Evolutionary conservation across 2,888 invertebrate genomes (phyloP).

Genomic region (Macaria liturata): DNA sequence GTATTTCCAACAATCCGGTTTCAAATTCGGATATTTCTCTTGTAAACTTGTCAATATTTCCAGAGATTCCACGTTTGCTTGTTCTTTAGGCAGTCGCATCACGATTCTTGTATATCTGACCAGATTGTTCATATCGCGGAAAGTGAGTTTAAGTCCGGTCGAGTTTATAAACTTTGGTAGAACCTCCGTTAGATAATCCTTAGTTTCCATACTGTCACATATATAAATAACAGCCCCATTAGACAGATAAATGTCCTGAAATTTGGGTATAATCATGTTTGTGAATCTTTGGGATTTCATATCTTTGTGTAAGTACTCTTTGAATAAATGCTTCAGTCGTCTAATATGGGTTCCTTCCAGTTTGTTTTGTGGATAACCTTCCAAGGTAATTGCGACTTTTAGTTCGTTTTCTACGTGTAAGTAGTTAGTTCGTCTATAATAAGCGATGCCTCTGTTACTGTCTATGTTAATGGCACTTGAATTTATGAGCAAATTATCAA

Average conservation of each 20-base stretch:
- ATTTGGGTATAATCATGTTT: slow-evolving; percentile 69
- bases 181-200: slow-evolving; percentile 66
- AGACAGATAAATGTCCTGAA: slow-evolving; percentile 71
- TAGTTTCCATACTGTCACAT: slow-evolving; percentile 74
- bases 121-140: slow-evolving; percentile 62
- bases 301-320: slow-evolving; percentile 71
- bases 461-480: slow-evolving; percentile 66
- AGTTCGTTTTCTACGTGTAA: slow-evolving; percentile 69
- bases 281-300: slow-evolving; percentile 66
- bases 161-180: slow-evolving; percentile 67
- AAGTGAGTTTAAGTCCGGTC: slow-evolving; percentile 64
- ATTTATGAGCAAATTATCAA: slow-evolving; percentile 55
- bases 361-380: slow-evolving; percentile 71
- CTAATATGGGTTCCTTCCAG: slow-evolving; percentile 70
- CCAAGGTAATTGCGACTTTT: slow-evolving; percentile 69
- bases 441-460: slow-evolving; percentile 71
- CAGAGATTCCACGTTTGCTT: slow-evolving; percentile 61
- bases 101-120: slow-evolving; percentile 71
- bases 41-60: slow-evolving; percentile 60
- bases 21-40: slow-evolving; percentile 59
- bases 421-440: slow-evolving; percentile 73
- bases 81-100: slow-evolving; percentile 63
- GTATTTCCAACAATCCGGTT: slow-evolving; percentile 71
- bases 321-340: slow-evolving; percentile 67
- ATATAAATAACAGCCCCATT: slow-evolving; percentile 75